Conservation (phyloP, 2,797 vertebrate genomes). For the Typhlichthys eigenmanni region DNA sequence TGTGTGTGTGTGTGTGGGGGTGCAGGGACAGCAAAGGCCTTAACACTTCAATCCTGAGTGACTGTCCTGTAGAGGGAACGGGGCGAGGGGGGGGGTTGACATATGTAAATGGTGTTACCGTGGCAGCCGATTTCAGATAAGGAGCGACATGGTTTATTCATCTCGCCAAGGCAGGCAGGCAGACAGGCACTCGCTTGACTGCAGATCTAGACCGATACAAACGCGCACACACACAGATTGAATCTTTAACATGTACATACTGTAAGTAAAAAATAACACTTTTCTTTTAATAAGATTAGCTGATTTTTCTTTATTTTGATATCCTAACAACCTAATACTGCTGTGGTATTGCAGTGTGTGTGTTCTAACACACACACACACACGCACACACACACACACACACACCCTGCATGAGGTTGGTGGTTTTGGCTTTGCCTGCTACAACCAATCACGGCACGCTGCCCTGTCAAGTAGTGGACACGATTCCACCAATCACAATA, state of each 20-base stretch:
- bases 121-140: slow-evolving; percentile 58
- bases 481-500: no score
- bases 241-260: slow-evolving; percentile 16
- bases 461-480: no score
- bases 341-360: no score
- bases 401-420: no score
- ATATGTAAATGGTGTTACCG: slow-evolving; percentile 61
- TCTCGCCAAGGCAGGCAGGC: slow-evolving; percentile 14
- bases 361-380: no score
- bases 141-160: slow-evolving; percentile 63
- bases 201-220: slow-evolving; percentile 35
- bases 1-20: slow-evolving; percentile 10
- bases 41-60: slow-evolving; percentile 43
- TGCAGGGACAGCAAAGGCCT: no score
- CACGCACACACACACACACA: no score
- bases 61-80: slow-evolving; percentile 44
- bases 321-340: not conserved
- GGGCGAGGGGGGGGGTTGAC: slow-evolving; percentile 47
- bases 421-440: no score
- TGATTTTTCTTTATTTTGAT: no score
- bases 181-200: slow-evolving; percentile 2
- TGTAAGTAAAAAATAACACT: not conserved
- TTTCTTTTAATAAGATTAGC: no score
- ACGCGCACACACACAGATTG: slow-evolving; percentile 27
- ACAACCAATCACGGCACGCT: no score